Evolutionary conservation across 2,888 invertebrate species (phyloP), one percentile per base, ranked within the genome.

Genomic region (Phyllotreta striolata): DNA sequence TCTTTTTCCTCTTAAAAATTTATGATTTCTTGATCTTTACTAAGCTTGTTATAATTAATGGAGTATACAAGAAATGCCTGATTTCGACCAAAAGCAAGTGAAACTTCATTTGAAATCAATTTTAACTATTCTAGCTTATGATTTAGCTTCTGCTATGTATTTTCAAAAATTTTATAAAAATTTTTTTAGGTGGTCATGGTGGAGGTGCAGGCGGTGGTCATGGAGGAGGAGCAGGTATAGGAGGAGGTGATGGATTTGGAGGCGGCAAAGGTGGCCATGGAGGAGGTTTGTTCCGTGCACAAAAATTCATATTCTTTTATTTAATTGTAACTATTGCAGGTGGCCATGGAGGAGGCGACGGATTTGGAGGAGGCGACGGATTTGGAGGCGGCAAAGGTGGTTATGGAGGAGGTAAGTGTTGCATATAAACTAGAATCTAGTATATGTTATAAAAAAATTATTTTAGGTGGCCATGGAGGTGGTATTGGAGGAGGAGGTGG

Each of bases 321-420:
- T 35, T 35, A 51, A 4, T 2, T 34, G 35, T 10, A 6, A 38
- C 35, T 8, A 6, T 12, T 34, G 35, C 9, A 35, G 24, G 24
- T 24, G 24, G 24, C 24, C 24, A 24, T 24, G 24, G 56, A 3
- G 56, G 52, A 41, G 41, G 41, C 2, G 10, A n/a, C 4, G 41
- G 41, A 41, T 3, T 9, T 3, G 24, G 52, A 3, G 24, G 35
- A 9, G 12, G 12, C 7, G 12, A 47, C 24, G 38, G 7, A 39
- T 54, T 10, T 35, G 44, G 41, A 38, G 62, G 62, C 49, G 39
- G 58, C 10, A 35, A 46, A 40, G 58, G 56, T 8, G 56, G 52
- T 3, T 9, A 10, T n/a, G 10, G 9, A 9, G 41, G 41, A 41
- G 41, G 41, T n/a, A 34, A 38, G 3, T 34, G 35, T 10, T 34